These are phyloP conservation scores for Heteromyza rotundicornis DNA, from an alignment of 2,888 invertebrate species.

Conservation along the genomic window DNA sequence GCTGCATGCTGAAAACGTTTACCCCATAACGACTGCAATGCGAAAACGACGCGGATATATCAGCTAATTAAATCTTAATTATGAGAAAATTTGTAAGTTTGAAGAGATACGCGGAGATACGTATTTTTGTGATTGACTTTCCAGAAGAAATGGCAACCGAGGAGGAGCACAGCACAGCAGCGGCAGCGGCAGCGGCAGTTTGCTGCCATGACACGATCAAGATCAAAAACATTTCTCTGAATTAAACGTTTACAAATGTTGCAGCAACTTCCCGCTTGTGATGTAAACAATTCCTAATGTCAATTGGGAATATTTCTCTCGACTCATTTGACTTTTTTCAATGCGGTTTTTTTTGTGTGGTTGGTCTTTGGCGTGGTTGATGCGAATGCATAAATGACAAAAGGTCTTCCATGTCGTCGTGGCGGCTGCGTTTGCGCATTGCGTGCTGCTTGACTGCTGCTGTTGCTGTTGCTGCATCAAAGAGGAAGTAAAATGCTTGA, in stretches of 20 bases:
- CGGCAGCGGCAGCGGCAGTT: not conserved
- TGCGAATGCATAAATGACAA: not conserved
- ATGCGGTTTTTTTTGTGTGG: not conserved
- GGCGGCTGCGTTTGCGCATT: not conserved
- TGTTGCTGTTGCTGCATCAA: too few species aligned
- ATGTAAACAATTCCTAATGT: slow-evolving; percentile 3
- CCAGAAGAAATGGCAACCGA: not conserved
- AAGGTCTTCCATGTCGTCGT: not conserved
- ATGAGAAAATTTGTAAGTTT: slow-evolving; percentile 11
- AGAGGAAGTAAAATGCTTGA: too few species aligned
- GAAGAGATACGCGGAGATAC: slow-evolving; percentile 2
- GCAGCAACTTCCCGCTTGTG: not conserved
- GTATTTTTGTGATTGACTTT: not conserved
- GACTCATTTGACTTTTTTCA: too few species aligned
- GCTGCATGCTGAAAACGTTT: not conserved
- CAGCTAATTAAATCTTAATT: slow-evolving; percentile 22
- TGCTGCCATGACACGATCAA: not conserved
- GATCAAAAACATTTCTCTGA: not conserved
- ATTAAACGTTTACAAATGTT: not conserved
- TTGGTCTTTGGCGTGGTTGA: not conserved
- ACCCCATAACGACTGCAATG: not conserved
- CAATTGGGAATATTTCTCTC: not conserved
- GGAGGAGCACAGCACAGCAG: not conserved
- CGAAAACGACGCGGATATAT: slow-evolving; percentile 1
- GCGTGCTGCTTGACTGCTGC: not conserved